These are phyloP conservation scores for Panthera leo DNA, from an alignment of 2,113 vertebrate species.

Conservation along the genomic window DNA sequence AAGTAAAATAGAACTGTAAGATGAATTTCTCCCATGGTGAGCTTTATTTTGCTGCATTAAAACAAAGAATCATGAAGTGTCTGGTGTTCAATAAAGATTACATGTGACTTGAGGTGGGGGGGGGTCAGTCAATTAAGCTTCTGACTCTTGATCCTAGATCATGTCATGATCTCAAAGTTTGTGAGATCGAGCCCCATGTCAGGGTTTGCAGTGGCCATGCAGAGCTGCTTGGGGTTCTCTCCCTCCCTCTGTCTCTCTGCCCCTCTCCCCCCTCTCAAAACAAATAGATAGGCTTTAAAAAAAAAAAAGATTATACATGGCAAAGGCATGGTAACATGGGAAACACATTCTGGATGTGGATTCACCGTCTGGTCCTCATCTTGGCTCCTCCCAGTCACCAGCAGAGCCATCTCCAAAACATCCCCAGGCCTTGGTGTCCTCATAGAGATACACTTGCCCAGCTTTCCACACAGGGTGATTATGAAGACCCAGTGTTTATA, in stretches of 20 bases:
- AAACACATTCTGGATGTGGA: not conserved
- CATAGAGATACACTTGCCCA: not conserved
- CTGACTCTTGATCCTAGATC: too few relatives aligned
- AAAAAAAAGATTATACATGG: not conserved
- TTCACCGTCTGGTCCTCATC: not conserved
- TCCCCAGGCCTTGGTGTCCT: too few relatives aligned
- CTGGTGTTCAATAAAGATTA: not conserved
- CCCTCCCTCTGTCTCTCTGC: too few relatives aligned
- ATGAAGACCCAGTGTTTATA: not conserved
- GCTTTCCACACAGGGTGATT: fast-evolving
- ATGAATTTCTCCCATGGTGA: not conserved
- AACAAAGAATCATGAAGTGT: not conserved
- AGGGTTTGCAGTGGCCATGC: too few relatives aligned
- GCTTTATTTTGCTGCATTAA: not conserved
- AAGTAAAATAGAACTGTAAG: not conserved
- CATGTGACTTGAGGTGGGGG: not conserved
- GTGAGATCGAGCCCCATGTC: too few relatives aligned
- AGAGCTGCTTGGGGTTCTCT: too few relatives aligned
- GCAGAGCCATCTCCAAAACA: not conserved
- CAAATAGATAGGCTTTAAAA: too few relatives aligned
- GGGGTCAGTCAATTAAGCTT: too few relatives aligned
- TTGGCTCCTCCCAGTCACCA: not conserved
- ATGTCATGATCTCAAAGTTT: too few relatives aligned
- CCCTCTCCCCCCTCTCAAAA: too few relatives aligned
- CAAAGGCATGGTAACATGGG: not conserved